A percentile compares a stretch with the other conserved stretches of the same genome.
These are phyloP conservation scores for Pristionchus arcanus DNA, from an alignment of 2,888 invertebrate species.

Conservation along the genomic window DNA sequence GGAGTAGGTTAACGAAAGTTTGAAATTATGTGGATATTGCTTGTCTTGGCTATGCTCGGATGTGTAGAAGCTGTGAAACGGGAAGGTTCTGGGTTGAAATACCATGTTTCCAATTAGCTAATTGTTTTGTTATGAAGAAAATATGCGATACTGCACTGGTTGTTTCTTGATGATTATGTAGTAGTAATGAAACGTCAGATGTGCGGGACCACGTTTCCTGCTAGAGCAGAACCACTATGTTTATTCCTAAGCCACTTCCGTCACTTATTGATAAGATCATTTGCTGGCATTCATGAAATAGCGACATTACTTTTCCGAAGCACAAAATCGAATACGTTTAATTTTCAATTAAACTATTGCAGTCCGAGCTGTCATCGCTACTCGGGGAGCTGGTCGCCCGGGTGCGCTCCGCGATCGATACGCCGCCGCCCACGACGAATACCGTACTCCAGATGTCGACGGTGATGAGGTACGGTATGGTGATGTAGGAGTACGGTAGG, in stretches of 20 bases:
- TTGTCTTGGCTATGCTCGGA: too few relatives aligned
- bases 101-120: not conserved
- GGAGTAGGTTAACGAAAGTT: too few relatives aligned
- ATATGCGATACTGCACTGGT: not conserved
- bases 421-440: not conserved
- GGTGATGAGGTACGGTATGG: slow-evolving; percentile 12
- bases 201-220: not conserved
- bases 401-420: not conserved
- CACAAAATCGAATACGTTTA: too few relatives aligned
- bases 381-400: not conserved
- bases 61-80: not conserved
- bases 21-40: too few relatives aligned
- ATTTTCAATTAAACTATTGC: not conserved
- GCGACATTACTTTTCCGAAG: not conserved
- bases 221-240: too few relatives aligned
- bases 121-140: not conserved
- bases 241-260: too few relatives aligned
- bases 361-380: not conserved
- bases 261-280: not conserved
- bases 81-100: not conserved
- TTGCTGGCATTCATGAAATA: not conserved
- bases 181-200: not conserved
- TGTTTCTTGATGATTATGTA: not conserved
- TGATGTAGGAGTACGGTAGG: not conserved
- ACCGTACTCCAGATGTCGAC: slow-evolving; percentile 54